Conservation (phyloP, 2,888 invertebrate genomes). For the Stramonita haemastoma region DNA sequence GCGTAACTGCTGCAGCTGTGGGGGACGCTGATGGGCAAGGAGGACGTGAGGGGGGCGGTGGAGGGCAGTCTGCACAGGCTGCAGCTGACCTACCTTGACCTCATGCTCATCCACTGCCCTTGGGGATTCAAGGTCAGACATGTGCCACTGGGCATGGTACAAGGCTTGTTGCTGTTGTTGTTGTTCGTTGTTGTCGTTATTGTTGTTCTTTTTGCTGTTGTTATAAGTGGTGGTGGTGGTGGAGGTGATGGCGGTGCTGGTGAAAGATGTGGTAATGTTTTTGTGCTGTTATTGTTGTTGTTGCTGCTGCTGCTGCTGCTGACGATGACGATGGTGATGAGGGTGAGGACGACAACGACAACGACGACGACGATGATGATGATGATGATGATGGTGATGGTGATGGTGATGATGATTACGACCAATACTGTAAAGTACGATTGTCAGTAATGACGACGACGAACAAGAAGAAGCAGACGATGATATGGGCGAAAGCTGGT, state of each 20-base stretch:
- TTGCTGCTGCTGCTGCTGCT: not conserved
- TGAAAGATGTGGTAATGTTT: too few relatives aligned
- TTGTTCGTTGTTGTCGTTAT: too few relatives aligned
- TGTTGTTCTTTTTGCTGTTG: too few relatives aligned
- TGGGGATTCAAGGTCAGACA: constrained; percentile 84
- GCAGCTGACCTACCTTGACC: constrained; percentile 86
- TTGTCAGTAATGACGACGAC: not conserved
- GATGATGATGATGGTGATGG: constrained; percentile 11
- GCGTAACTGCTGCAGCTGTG: constrained; percentile 6
- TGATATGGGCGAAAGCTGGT: not conserved
- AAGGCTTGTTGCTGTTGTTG: too few relatives aligned
- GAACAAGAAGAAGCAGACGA: too few relatives aligned
- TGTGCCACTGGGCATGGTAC: too few relatives aligned
- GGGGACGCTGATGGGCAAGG: constrained; percentile 34
- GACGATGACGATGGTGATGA: constrained; percentile 28
- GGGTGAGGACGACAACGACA: constrained; percentile 31
- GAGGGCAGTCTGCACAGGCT: constrained; percentile 79
- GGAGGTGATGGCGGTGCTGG: too few relatives aligned
- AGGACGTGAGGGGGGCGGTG: constrained; percentile 33
- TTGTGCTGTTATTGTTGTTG: too few relatives aligned
- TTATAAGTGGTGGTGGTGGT: too few relatives aligned
- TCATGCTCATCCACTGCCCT: constrained; percentile 95
- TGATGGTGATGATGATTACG: not conserved
- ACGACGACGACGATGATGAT: constrained; percentile 25
- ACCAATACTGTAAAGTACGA: not conserved